These are phyloP conservation scores for Formicarius rufipectus DNA, from an alignment of 2,113 vertebrate genomes.

Conservation along the genomic window DNA sequence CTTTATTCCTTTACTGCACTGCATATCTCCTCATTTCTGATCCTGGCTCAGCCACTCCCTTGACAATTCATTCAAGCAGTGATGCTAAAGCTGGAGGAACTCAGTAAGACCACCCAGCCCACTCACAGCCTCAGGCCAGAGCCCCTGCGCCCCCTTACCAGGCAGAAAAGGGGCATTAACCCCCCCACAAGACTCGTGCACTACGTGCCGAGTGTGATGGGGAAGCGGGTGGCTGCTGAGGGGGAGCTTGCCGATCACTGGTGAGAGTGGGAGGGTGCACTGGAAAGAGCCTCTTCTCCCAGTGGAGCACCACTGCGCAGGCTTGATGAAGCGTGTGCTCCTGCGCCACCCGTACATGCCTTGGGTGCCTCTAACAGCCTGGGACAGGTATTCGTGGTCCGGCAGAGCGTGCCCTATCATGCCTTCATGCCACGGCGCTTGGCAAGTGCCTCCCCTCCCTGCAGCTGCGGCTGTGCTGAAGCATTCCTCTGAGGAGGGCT, in stretches of 20 bases:
- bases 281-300: background rate
- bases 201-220: conserved; percentile 28
- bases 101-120: background rate
- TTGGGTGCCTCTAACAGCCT: conserved; percentile 32
- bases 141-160: background rate
- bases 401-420: conserved; percentile 25
- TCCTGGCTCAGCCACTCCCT: background rate
- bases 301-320: background rate
- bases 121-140: background rate
- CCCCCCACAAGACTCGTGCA: background rate
- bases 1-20: background rate
- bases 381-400: conserved; percentile 61
- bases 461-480: conserved; percentile 29
- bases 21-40: background rate
- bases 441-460: conserved; percentile 20
- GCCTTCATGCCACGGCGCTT: conserved; percentile 25
- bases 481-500: conserved; percentile 10
- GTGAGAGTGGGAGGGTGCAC: background rate
- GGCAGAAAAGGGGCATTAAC: background rate
- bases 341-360: conserved; percentile 1
- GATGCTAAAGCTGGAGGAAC: background rate
- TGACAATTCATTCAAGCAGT: background rate
- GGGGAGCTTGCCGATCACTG: background rate
- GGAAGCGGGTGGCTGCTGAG: background rate
- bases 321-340: conserved; percentile 28